These are phyloP conservation scores for Petrosia ficiformis DNA, from an alignment of 37 sponge, comb jelly and placozoan genomes.

Conservation along the genomic window DNA sequence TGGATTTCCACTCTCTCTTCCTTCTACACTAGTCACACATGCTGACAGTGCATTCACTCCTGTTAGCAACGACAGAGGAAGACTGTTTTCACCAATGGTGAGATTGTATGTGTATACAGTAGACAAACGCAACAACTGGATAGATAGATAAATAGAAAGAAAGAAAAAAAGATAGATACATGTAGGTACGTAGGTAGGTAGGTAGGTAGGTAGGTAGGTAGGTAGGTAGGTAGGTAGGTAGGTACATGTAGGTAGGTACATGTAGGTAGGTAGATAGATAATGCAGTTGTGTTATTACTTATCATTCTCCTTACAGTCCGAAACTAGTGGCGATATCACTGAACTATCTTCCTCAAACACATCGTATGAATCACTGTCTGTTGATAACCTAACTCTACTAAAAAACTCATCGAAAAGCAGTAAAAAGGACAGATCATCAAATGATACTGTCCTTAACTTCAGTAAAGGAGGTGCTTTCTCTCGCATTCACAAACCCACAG, in stretches of 20 bases:
- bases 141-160: too few relatives aligned
- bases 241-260: too few relatives aligned
- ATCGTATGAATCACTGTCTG: background rate
- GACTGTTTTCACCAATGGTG: background rate
- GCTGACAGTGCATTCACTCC: background rate
- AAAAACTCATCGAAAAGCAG: background rate
- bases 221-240: too few relatives aligned
- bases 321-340: conserved; percentile 37
- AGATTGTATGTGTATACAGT: too few relatives aligned
- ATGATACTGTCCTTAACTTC: conserved; percentile 2
- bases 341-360: background rate
- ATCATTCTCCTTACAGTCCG: conserved; percentile 36
- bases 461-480: background rate
- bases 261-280: too few relatives aligned
- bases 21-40: too few relatives aligned
- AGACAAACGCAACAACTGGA: too few relatives aligned
- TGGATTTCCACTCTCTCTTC: background rate
- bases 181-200: too few relatives aligned
- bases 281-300: too few relatives aligned
- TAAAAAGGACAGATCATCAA: background rate
- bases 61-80: background rate
- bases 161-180: too few relatives aligned
- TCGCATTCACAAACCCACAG: background rate
- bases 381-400: background rate
- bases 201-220: too few relatives aligned